These are phyloP conservation scores for Eledona agricola DNA, from an alignment of 2,888 invertebrate genomes.

Conservation along the genomic window DNA sequence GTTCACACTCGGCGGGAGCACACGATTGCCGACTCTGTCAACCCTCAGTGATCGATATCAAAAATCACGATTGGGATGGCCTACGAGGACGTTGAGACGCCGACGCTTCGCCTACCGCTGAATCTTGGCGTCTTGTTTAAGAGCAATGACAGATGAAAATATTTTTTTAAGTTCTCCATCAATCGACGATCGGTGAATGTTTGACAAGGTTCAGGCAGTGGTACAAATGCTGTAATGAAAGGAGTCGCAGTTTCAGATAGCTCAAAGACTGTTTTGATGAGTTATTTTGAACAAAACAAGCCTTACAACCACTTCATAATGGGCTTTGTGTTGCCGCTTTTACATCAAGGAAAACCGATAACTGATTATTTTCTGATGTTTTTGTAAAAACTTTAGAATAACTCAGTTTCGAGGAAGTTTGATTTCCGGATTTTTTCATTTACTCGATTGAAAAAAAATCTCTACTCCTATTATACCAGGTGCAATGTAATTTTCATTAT, in stretches of 20 bases:
- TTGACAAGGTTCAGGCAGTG: conserved; percentile 37
- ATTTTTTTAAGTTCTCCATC: no score
- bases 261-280: conserved; percentile 52
- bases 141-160: no score
- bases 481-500: no score
- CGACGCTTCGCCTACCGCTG: no score
- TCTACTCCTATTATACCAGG: no score
- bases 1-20: conserved; percentile 40
- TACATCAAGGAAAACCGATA: conserved; percentile 48
- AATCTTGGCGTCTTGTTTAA: no score
- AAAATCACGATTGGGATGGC: conserved; percentile 22
- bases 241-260: conserved; percentile 39
- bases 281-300: conserved; percentile 56
- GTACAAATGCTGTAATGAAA: conserved; percentile 48
- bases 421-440: no score
- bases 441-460: no score
- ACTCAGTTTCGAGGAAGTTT: conserved; percentile 42
- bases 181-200: conserved; percentile 40
- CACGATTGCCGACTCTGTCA: conserved; percentile 21
- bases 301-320: conserved; percentile 45
- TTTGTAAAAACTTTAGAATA: conserved; percentile 50
- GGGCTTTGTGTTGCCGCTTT: conserved; percentile 43
- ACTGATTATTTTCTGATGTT: conserved; percentile 53
- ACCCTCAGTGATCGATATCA: conserved; percentile 20
- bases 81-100: conserved; percentile 3